phyloP scores from a whole-genome alignment of 2,797 vertebrate species.

The Anisognathus igniventris region DNA sequence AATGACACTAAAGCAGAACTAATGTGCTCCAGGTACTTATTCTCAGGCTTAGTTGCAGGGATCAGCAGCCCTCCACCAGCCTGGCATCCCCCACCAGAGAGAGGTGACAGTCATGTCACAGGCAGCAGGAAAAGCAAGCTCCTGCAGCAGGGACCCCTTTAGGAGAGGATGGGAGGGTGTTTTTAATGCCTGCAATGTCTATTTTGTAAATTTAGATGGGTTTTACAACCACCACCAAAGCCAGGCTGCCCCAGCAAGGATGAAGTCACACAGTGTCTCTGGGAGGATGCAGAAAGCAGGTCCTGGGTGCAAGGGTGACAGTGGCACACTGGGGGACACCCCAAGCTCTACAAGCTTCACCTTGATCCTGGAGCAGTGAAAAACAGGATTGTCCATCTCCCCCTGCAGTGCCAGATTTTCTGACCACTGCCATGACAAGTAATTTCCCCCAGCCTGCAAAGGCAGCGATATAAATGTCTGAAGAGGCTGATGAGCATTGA shows the following conservation, averaged over 20 bases:
- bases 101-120: not conserved
- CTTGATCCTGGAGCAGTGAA: not conserved
- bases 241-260: not conserved
- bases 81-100: accelerated
- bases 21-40: slow-evolving; percentile 38
- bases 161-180: not conserved
- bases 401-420: not conserved
- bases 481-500: not conserved
- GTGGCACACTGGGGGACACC: not conserved
- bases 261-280: accelerated
- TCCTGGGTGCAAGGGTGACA: not conserved
- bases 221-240: not conserved
- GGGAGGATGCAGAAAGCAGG: not conserved
- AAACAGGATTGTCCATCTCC: not conserved
- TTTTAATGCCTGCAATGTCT: not conserved
- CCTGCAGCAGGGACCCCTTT: not conserved
- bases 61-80: not conserved
- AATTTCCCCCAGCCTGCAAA: not conserved
- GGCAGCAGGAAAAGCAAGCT: not conserved
- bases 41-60: not conserved
- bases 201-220: not conserved
- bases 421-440: not conserved
- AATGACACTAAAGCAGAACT: slow-evolving; percentile 46
- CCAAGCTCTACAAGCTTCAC: not conserved
- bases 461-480: not conserved